Evolutionary conservation across 2,113 vertebrate species (phyloP), one percentile per base, ranked within the genome.

Genomic region (Callopanchax toddi): DNA sequence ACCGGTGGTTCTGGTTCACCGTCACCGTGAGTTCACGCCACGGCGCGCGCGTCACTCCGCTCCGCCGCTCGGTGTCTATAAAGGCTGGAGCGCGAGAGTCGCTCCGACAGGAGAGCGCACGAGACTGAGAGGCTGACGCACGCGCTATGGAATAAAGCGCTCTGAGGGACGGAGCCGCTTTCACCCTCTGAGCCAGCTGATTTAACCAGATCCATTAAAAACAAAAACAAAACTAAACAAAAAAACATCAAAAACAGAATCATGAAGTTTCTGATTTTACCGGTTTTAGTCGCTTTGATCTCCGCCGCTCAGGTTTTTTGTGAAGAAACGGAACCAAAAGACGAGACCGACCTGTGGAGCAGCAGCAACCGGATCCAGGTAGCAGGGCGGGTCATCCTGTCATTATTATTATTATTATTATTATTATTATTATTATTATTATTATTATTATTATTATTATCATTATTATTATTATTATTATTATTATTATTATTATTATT

Each of bases 271-370:
- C 63, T 92, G 12, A 57, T 96, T 61, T 90, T 96, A 34, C 91
- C 93, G 15, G 68, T 94, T 64, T 85, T 94, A 6, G 84, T 95
- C 61, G 73, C 92, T 29, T 87, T 96, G 54, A 76, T 96, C 63
- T 76, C 92, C 81, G 89, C 92, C 26, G 86, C 89, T 3, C 93
- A 92, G 76, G 91, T 93, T 52, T 84, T 92, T 46, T 91, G 93
- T 3, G 90, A 93, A 51, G 94, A 97, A 50, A 84, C 91, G 36
- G 92, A 90, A 16, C 75, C 90, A 25, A 85, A 79, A 43, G 94
- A 96, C 71, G 94, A 94, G 42, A 82, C 91, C 6, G 94, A 91
- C 83, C 94, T 95, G 78, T 98, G 95, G 96, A 91, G 93, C 1
- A 92, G 91, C 71, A 80, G 77, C 6, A 92, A 93, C 25, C 92